phyloP scores from a whole-genome alignment of 2,888 invertebrate species.

The Drosophila nr. medialis region DNA sequence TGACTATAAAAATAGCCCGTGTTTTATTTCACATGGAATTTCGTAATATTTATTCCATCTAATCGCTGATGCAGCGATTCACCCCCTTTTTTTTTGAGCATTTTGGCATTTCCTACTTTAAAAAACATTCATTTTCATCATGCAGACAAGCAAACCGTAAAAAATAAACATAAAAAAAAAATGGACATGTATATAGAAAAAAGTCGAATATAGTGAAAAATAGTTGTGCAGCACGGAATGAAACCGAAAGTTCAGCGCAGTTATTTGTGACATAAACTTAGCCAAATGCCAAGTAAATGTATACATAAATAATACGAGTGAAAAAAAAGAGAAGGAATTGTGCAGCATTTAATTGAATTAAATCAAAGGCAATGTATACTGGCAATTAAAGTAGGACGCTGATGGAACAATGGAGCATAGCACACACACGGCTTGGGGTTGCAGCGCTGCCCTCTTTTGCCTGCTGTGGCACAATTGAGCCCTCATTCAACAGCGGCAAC shows the following conservation, averaged over 20 bases:
- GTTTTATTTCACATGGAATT: constrained; percentile 32
- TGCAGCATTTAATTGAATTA: constrained; percentile 80
- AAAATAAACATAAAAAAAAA: constrained; percentile 1
- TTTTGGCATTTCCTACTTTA: constrained; percentile 82
- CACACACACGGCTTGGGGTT: constrained; percentile 38
- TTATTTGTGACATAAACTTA: constrained; percentile 6
- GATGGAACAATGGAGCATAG: constrained; percentile 9
- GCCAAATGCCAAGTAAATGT: constrained; percentile 4
- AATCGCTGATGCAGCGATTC: constrained; percentile 28
- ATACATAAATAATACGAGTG: constrained; percentile 9
- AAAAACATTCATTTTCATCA: constrained; percentile 83
- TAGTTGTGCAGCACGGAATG: constrained; percentile 45
- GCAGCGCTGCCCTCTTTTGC: constrained; percentile 21
- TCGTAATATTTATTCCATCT: constrained; percentile 36
- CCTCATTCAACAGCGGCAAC: constrained; percentile 28
- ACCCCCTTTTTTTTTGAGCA: constrained; percentile 39
- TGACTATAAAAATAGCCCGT: constrained; percentile 17
- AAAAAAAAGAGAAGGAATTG: constrained; percentile 33
- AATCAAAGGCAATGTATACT: constrained; percentile 62
- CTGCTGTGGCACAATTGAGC: constrained; percentile 45
- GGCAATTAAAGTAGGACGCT: constrained; percentile 43
- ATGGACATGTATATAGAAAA: constrained; percentile 6
- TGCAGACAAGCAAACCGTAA: constrained; percentile 47
- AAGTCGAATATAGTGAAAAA: constrained; percentile 39
- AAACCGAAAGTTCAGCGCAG: constrained; percentile 78